Evolutionary conservation across 2,797 vertebrate genomes (phyloP).

Genomic region (Tachyglossus aculeatus): DNA sequence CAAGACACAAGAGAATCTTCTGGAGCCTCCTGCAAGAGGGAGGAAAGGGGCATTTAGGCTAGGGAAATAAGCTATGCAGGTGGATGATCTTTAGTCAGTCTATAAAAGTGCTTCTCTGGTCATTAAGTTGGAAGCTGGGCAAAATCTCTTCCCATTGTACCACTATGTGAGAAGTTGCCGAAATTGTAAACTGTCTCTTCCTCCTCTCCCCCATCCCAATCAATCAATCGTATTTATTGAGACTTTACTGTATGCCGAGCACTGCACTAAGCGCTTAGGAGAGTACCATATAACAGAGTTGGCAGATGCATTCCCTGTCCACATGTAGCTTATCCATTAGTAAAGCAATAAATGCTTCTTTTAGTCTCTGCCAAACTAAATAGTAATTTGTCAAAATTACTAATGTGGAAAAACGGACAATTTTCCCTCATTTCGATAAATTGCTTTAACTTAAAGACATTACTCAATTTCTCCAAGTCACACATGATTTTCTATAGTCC

Average conservation of each 20-base stretch:
- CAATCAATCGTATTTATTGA: too few relatives aligned
- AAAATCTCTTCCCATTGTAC: background rate
- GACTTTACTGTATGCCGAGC: too few relatives aligned
- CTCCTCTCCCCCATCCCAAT: too few relatives aligned
- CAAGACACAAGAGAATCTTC: too few relatives aligned
- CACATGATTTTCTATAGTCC: slow-evolving; percentile 22
- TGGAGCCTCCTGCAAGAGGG: too few relatives aligned
- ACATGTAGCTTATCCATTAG: slow-evolving; percentile 9
- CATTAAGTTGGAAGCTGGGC: background rate
- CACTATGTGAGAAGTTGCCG: slow-evolving; percentile 1
- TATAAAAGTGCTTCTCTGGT: too few relatives aligned
- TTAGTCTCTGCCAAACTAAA: slow-evolving; percentile 15
- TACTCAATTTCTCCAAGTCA: slow-evolving; percentile 39
- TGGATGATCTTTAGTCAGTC: too few relatives aligned
- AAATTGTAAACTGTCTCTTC: background rate
- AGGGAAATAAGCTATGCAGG: too few relatives aligned
- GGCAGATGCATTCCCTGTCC: too few relatives aligned
- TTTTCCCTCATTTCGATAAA: slow-evolving; percentile 55
- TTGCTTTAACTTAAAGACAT: slow-evolving; percentile 44
- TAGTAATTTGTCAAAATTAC: slow-evolving; percentile 37
- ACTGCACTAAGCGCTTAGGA: too few relatives aligned
- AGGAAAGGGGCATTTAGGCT: too few relatives aligned
- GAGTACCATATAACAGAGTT: too few relatives aligned
- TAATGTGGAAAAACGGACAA: slow-evolving; percentile 39
- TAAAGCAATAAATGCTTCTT: background rate